Evolutionary conservation across 1,140 invertebrate species (phyloP).

Genomic region (Amyelois transitella): DNA sequence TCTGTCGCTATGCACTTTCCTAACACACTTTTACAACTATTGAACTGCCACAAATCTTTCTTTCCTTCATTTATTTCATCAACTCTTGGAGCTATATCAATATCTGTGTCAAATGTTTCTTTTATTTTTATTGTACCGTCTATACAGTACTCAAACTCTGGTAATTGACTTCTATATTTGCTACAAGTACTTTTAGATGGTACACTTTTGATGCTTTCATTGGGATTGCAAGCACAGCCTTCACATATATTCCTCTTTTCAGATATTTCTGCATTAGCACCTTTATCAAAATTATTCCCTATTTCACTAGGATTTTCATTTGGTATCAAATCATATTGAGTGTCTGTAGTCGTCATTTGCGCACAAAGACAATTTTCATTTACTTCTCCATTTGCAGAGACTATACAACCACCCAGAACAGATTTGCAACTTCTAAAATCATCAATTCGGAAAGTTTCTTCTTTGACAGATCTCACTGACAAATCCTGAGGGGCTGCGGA

Average conservation of each 20-base stretch:
- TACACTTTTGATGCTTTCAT: conserved; percentile 29
- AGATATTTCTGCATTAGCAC: neutral
- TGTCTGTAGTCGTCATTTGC: conserved; percentile 30
- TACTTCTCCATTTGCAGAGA: conserved; percentile 18
- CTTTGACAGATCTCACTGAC: neutral
- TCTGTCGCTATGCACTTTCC: conserved; percentile 63
- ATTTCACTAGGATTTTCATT: conserved; percentile 14
- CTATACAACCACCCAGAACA: conserved; percentile 38
- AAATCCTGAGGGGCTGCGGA: neutral
- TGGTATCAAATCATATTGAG: conserved; percentile 19
- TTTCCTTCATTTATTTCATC: conserved; percentile 11
- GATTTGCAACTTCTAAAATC: conserved; percentile 29
- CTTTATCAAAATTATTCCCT: neutral
- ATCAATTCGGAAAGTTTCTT: neutral
- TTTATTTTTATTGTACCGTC: conserved; percentile 48
- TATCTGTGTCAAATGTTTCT: conserved; percentile 45
- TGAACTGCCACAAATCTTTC: conserved; percentile 28
- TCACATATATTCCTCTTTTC: conserved; percentile 20
- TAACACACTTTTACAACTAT: conserved; percentile 54
- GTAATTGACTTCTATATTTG: neutral
- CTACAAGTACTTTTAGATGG: conserved; percentile 12
- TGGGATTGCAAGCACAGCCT: conserved; percentile 34
- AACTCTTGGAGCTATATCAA: conserved; percentile 5
- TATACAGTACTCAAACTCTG: neutral
- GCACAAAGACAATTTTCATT: conserved; percentile 37